Percentiles rank a stretch among this genome's conserved stretches.
These are phyloP conservation scores for Lamproptera curius DNA, from an alignment of 2,888 invertebrate species.

Conservation along the genomic window DNA sequence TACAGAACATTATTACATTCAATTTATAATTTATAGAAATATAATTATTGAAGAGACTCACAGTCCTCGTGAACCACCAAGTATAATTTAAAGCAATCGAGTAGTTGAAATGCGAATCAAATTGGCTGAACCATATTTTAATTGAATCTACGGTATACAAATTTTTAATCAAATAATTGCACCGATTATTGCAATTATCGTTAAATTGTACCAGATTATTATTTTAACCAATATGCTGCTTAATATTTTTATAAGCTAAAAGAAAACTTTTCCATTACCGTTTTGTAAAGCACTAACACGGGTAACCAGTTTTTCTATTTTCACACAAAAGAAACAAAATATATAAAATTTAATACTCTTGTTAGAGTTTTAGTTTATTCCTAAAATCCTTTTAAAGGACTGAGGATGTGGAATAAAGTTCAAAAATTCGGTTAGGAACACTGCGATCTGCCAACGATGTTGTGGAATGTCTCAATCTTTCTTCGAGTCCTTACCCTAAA, in stretches of 20 bases:
- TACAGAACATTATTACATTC: too few relatives aligned
- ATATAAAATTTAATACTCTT: too few relatives aligned
- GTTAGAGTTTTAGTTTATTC: too few relatives aligned
- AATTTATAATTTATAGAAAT: too few relatives aligned
- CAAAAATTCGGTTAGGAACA: constrained; percentile 21
- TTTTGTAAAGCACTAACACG: neutral
- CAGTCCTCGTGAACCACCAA: too few relatives aligned
- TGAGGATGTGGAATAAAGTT: constrained; percentile 20
- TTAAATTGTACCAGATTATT: neutral
- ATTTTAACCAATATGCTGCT: neutral
- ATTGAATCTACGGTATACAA: neutral
- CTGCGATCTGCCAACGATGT: constrained; percentile 44
- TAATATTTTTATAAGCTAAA: neutral
- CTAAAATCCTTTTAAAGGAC: too few relatives aligned
- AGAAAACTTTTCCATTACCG: neutral
- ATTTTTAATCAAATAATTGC: neutral
- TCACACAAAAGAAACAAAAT: too few relatives aligned
- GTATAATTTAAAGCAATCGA: neutral
- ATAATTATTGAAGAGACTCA: too few relatives aligned
- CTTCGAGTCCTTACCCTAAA: constrained; percentile 37
- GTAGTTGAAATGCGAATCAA: neutral
- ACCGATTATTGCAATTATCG: neutral
- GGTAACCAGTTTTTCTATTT: too few relatives aligned
- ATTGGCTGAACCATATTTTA: neutral
- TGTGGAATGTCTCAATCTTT: constrained; percentile 38